phyloP scores from a whole-genome alignment of 2,888 invertebrate species.

The Stenurella melanura region DNA sequence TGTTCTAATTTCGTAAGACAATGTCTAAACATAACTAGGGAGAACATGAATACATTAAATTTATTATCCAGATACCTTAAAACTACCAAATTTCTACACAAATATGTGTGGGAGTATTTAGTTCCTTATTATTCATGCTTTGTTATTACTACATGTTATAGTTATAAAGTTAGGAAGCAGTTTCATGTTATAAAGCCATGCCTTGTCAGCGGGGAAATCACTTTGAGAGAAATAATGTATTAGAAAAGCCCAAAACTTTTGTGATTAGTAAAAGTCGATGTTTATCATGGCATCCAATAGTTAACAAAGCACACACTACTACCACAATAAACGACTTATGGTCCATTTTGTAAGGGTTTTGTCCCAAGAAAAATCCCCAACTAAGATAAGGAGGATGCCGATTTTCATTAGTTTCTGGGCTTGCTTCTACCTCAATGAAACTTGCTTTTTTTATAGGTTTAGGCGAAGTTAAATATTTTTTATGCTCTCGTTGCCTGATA shows the following conservation, averaged over 20 bases:
- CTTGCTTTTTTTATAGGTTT: no score
- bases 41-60: slow-evolving; percentile 6
- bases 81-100: slow-evolving; percentile 7
- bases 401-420: no score
- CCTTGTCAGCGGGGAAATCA: neutral
- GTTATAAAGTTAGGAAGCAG: neutral
- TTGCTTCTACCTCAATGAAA: no score
- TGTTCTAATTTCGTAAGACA: slow-evolving; percentile 22
- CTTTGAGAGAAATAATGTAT: neutral
- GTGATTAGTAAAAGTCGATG: neutral
- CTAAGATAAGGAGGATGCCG: no score
- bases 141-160: neutral
- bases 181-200: neutral
- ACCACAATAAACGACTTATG: no score
- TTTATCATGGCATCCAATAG: neutral
- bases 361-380: no score
- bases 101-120: neutral
- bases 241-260: neutral
- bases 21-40: neutral
- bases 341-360: no score
- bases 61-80: slow-evolving; percentile 11
- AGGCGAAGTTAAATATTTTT: no score
- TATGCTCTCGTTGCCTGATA: no score
- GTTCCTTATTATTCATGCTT: neutral
- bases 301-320: no score